phyloP scores from a whole-genome alignment of 2,113 vertebrate species.

The Amphilophus citrinellus region DNA sequence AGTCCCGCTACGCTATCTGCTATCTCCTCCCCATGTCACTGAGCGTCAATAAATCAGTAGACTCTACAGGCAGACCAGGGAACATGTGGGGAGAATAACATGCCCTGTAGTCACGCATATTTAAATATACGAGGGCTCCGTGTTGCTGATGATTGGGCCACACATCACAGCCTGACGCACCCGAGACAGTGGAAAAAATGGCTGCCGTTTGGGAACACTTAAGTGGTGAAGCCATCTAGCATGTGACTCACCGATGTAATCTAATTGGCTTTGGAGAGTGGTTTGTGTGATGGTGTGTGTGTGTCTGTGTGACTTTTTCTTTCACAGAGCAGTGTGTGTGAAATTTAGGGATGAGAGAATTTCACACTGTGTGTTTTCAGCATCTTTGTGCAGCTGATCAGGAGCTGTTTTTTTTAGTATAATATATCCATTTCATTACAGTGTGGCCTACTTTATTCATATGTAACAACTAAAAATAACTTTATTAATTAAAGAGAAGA shows the following conservation, averaged over 20 bases:
- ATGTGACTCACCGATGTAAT: conserved; percentile 45
- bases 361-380: conserved; percentile 12
- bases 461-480: background rate
- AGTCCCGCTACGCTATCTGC: conserved; percentile 71
- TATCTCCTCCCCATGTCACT: conserved; percentile 69
- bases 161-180: conserved; percentile 37
- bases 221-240: conserved; percentile 66
- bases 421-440: background rate
- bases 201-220: conserved; percentile 65
- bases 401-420: background rate
- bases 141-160: conserved; percentile 66
- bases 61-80: conserved; percentile 58
- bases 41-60: conserved; percentile 78
- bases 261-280: conserved; percentile 48
- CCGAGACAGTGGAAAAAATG: conserved; percentile 63
- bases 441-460: background rate
- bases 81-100: conserved; percentile 79
- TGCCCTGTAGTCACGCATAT: conserved; percentile 72
- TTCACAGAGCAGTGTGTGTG: conserved; percentile 31
- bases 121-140: conserved; percentile 68
- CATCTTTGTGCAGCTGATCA: background rate
- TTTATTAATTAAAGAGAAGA: background rate
- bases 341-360: conserved; percentile 31
- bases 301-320: background rate
- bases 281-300: conserved; percentile 19